These are phyloP conservation scores for Pseudorasbora parva DNA, from an alignment of 2,113 vertebrate genomes.

Conservation along the genomic window DNA sequence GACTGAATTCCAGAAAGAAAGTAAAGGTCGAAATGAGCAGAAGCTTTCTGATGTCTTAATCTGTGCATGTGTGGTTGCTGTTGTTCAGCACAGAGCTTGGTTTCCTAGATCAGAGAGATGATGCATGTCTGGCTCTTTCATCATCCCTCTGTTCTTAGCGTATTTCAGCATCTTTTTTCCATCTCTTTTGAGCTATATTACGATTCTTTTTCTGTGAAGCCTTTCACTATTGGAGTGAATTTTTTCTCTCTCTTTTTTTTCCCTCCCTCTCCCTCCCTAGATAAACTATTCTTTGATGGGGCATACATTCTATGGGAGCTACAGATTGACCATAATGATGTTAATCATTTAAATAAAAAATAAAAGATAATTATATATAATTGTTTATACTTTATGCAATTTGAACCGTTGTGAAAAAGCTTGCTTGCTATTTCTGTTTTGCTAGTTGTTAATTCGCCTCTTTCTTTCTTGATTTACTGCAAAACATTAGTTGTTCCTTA, in stretches of 20 bases:
- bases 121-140: constrained; percentile 22
- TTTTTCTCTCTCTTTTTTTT: neutral
- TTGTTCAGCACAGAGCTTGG: neutral
- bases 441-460: neutral
- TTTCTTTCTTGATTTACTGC: neutral
- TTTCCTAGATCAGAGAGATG: neutral
- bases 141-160: neutral
- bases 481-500: neutral
- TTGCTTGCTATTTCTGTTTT: neutral
- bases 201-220: neutral
- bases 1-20: neutral
- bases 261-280: neutral
- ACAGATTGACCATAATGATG: neutral
- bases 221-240: neutral
- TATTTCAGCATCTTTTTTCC: neutral
- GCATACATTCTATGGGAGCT: neutral
- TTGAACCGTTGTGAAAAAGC: neutral
- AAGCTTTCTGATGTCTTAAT: neutral
- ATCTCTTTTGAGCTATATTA: neutral
- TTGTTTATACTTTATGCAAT: neutral
- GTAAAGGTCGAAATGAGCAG: neutral
- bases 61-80: neutral
- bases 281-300: neutral
- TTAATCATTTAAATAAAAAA: neutral
- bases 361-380: neutral